Percentiles rank a stretch among this genome's conserved stretches.
phyloP scores from a whole-genome alignment of 2,888 invertebrate species.

The Calliphora vomitoria region DNA sequence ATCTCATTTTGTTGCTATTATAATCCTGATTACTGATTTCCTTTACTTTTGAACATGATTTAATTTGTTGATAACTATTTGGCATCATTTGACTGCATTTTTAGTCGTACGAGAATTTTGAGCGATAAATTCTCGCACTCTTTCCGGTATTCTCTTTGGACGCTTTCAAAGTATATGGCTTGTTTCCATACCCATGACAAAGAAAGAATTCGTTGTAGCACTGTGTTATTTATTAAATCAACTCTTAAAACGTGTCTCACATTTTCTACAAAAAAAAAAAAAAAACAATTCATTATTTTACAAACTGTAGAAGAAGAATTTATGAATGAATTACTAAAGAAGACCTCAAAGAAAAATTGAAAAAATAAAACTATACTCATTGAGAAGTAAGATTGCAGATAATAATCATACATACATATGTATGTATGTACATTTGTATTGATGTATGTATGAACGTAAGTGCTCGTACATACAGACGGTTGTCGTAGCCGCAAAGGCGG shows the following conservation, averaged over 20 bases:
- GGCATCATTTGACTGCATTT: too few species aligned
- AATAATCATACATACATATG: constrained; percentile 28
- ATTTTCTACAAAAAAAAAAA: not conserved
- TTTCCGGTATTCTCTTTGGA: too few species aligned
- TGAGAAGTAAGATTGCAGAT: constrained; percentile 58
- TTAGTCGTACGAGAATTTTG: too few species aligned
- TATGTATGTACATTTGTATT: not conserved
- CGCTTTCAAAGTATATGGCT: too few species aligned
- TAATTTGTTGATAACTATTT: too few species aligned
- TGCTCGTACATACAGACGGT: constrained; percentile 66
- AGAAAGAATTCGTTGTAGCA: too few species aligned
- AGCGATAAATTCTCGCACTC: too few species aligned
- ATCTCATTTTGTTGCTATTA: too few species aligned
- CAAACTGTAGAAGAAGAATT: constrained; percentile 46
- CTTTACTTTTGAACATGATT: too few species aligned
- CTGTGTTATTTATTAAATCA: not conserved
- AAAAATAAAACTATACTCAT: constrained; percentile 46
- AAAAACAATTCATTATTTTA: constrained; percentile 38
- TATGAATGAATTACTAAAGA: constrained; percentile 70
- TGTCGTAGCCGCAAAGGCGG: constrained; percentile 77
- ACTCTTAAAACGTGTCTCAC: not conserved
- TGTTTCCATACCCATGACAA: too few species aligned
- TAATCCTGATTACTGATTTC: too few species aligned
- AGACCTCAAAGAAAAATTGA: constrained; percentile 43
- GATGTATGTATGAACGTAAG: not conserved